Evolutionary conservation across 2,113 vertebrate genomes (phyloP).

Genomic region (Dicrurus megarhynchus): DNA sequence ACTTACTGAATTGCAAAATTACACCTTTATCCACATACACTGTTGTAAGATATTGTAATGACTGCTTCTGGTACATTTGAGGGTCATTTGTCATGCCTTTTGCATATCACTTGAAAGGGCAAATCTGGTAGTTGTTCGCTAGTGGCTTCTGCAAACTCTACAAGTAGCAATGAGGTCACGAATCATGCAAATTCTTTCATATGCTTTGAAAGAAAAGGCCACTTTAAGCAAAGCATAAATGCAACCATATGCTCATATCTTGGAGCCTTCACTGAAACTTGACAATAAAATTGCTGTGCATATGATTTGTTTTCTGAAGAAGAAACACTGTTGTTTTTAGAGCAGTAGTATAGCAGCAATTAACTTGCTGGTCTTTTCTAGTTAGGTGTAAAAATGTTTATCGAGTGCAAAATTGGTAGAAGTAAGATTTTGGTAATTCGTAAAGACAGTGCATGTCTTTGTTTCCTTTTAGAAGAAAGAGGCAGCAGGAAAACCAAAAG

Average conservation of each 20-base stretch:
- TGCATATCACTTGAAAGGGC: not conserved
- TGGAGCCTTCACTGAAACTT: not conserved
- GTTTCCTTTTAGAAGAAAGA: not conserved
- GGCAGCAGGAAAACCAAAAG: not conserved
- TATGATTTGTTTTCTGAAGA: not conserved
- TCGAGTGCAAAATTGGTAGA: not conserved
- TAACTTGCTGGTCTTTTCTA: not conserved
- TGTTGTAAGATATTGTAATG: not conserved
- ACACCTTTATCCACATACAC: not conserved
- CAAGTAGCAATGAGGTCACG: slow-evolving; percentile 20
- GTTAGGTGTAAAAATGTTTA: not conserved
- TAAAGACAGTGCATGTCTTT: not conserved
- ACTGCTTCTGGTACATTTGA: not conserved
- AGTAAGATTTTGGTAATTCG: not conserved
- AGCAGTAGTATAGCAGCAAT: not conserved
- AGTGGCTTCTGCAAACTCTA: slow-evolving; percentile 24
- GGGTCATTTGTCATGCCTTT: slow-evolving; percentile 22
- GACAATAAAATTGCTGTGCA: not conserved
- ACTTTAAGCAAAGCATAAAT: slow-evolving; percentile 28
- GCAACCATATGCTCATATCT: slow-evolving; percentile 46
- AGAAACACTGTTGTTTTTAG: not conserved
- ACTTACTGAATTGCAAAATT: not conserved
- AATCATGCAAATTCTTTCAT: slow-evolving; percentile 29
- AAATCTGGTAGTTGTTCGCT: slow-evolving; percentile 23
- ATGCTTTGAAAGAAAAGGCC: slow-evolving; percentile 19